These are phyloP conservation scores for Drosophila rellima DNA, from an alignment of 2,888 invertebrate genomes.

Conservation along the genomic window DNA sequence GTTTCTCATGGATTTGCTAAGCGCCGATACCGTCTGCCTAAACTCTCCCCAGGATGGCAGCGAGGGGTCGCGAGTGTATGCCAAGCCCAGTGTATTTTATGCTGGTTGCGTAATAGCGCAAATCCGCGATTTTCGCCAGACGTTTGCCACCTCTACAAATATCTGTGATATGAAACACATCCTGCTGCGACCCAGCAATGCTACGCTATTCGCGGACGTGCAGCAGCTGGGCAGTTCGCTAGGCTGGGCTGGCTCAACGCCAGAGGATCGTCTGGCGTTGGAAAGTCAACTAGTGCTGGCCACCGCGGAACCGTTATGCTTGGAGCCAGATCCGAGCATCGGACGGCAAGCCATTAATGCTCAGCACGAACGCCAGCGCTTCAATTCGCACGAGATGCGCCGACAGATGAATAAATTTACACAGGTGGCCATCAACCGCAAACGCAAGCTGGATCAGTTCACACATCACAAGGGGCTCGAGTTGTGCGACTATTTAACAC, in stretches of 20 bases:
- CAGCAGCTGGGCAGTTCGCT: conserved; percentile 84
- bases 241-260: conserved; percentile 65
- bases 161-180: conserved; percentile 94
- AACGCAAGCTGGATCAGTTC: conserved; percentile 94
- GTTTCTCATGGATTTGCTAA: conserved; percentile 93
- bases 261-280: conserved; percentile 83
- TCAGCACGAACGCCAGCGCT: conserved; percentile 90
- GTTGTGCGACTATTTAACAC: conserved; percentile 86
- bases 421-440: conserved; percentile 93
- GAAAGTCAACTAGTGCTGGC: conserved; percentile 95
- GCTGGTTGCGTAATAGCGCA: conserved; percentile 96
- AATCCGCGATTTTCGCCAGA: conserved; percentile 94
- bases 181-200: conserved; percentile 93
- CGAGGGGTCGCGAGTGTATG: conserved; percentile 76
- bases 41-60: conserved; percentile 75
- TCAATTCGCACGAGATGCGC: conserved; percentile 91
- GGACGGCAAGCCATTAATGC: conserved; percentile 91
- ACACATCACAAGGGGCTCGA: conserved; percentile 93
- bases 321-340: conserved; percentile 94
- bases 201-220: conserved; percentile 88
- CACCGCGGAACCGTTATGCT: conserved; percentile 94
- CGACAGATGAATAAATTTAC: conserved; percentile 92
- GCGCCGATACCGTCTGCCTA: conserved; percentile 88
- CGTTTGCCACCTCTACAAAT: conserved; percentile 90
- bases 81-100: conserved; percentile 92